These are phyloP conservation scores for Papilio protenor DNA, from an alignment of 2,888 invertebrate genomes.

Conservation along the genomic window DNA sequence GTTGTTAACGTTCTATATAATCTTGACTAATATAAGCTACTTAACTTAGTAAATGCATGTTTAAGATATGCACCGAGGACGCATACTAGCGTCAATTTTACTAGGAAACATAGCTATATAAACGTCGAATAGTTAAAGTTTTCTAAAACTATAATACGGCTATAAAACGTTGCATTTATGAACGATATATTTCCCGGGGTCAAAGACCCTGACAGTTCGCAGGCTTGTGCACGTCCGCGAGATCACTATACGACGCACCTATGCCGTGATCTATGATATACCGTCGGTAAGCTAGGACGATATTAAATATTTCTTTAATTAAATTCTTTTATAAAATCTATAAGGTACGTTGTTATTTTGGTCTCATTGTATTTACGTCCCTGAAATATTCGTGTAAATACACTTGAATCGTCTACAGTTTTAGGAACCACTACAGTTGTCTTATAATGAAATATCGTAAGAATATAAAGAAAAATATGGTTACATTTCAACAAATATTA, in stretches of 20 bases:
- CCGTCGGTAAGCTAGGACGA: neutral
- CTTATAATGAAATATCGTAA: neutral
- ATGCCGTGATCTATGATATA: neutral
- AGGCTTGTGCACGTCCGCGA: constrained; percentile 30
- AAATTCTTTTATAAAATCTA: neutral
- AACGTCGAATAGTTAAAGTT: neutral
- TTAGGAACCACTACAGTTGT: constrained; percentile 2
- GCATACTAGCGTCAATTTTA: neutral
- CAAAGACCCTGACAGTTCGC: constrained; percentile 18
- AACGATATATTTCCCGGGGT: neutral
- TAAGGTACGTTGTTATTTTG: neutral
- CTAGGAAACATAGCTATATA: neutral
- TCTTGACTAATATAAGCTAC: too few relatives aligned
- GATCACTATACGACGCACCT: constrained; percentile 14
- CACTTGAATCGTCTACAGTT: neutral
- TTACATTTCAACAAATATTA: neutral
- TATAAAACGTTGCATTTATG: constrained; percentile 5
- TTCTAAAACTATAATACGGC: neutral
- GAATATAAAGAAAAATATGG: neutral
- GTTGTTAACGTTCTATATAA: too few relatives aligned
- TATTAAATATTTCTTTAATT: neutral
- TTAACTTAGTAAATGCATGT: too few relatives aligned
- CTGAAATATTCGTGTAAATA: neutral
- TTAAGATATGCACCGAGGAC: too few relatives aligned
- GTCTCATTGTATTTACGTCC: neutral